Conservation (phyloP, 2,113 vertebrate genomes). For the Spilogale gracilis region DNA sequence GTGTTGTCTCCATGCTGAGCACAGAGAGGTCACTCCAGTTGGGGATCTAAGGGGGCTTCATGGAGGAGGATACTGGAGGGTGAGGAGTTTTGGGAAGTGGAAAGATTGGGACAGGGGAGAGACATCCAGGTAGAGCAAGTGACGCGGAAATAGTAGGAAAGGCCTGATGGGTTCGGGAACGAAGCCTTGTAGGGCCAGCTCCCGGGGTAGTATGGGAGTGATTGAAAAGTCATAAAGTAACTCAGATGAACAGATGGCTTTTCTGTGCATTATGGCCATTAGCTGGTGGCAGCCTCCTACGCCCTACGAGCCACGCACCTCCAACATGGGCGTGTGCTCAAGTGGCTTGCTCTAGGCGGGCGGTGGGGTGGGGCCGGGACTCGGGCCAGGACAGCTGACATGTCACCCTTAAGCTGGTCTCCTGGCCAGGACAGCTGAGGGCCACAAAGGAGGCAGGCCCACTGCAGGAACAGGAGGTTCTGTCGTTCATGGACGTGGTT, state of each 20-base stretch:
- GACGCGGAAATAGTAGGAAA: neutral
- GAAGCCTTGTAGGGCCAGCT: neutral
- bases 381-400: neutral
- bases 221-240: neutral
- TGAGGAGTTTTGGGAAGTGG: neutral
- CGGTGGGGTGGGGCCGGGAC: neutral
- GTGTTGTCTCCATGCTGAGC: neutral
- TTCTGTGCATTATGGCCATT: neutral
- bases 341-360: neutral
- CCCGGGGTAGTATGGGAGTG: neutral
- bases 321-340: neutral
- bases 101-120: neutral
- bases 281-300: neutral
- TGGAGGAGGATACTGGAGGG: neutral
- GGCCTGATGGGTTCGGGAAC: neutral
- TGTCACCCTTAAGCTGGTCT: neutral
- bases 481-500: neutral
- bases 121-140: neutral
- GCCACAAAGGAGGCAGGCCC: neutral
- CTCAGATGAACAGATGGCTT: neutral
- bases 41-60: neutral
- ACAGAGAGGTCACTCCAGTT: neutral
- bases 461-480: neutral
- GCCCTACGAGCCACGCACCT: rapidly evolving
- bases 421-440: neutral